Evolutionary conservation across 2,113 vertebrate species (phyloP), one percentile per base, ranked within the genome.

Genomic region (Coregonus clupeaformis): DNA sequence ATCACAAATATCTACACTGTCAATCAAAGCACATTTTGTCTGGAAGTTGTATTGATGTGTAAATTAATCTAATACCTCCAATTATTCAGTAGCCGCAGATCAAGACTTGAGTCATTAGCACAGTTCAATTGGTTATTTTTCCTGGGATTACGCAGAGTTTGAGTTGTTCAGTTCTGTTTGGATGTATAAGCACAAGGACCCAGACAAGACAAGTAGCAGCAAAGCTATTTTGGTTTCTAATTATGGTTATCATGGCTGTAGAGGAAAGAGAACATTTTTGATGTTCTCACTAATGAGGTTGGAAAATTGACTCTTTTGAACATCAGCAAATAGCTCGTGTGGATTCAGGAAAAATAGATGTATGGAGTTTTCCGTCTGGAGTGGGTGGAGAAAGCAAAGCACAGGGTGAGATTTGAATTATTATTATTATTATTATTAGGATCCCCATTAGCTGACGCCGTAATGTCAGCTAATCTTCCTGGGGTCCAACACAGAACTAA

Each of bases 221-320:
- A 4, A 24, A 25, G 60, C 57, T 62, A 63, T 72, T 72, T 72
- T 18, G n/a, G 71, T 59, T 18, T 30, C 55, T 68, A 47, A 47
- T 45, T 7, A 18, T 47, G 18, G 12, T 3, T 12, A 29, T 47
- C 9, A 9, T 6, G 36, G 22, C 67, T n/a, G n/a, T n/a, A 36
- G 32, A 65, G 63, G 16, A 67, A 32, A 67, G 65, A 36, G 20
- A 59, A 29, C 32, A 13, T 72, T 72, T 63, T 72, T 72, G 68
- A 70, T 70, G 71, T 63, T 63, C n/a, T 63, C 3, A 1, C 22
- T 72, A 72, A 72, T 63, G 71, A 72, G 71, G 30, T 72, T 27
- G 14, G 29, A 36, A 32, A 11, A 32, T 7, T 6, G 27, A n/a
- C 20, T 18, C 24, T 65, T 20, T n/a, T 32, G 27, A 7, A 32